Evolutionary conservation across 2,888 invertebrate genomes (phyloP), one percentile per base, ranked within the genome.

Genomic region (Opisthograptis luteolata): DNA sequence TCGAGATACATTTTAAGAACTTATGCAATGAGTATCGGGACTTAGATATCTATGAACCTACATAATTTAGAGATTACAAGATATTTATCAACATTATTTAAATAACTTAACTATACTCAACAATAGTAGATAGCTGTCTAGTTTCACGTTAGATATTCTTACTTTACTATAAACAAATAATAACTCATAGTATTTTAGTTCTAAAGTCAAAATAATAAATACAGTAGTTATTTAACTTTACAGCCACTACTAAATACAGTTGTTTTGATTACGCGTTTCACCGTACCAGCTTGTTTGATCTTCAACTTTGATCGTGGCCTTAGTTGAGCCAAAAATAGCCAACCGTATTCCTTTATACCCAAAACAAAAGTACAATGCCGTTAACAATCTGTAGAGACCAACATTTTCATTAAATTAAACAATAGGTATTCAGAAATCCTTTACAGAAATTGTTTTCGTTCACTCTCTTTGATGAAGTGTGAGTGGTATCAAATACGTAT

Each of bases 21-120:
- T 51, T 42, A 56, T 58, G 44, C 55, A 55, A 47, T 43, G 41
- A 40, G 28, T 46, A 15, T 24, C 7, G 13, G 3, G 1, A 13
- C 13, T 30, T n/a, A n/a, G n/a, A n/a, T n/a, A n/a, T n/a, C n/a
- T n/a, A n/a, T n/a, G n/a, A n/a, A n/a, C n/a, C n/a, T n/a, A n/a
- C n/a, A n/a, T n/a, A n/a, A n/a, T n/a, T n/a, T n/a, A n/a, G n/a
- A n/a, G n/a, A n/a, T n/a, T n/a, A n/a, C n/a, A n/a, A n/a, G n/a
- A n/a, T n/a, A n/a, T n/a, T n/a, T n/a, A n/a, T n/a, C n/a, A n/a
- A n/a, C n/a, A n/a, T n/a, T n/a, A n/a, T n/a, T n/a, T n/a, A n/a
- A n/a, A n/a, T n/a, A n/a, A n/a, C n/a, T n/a, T n/a, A n/a, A n/a
- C n/a, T n/a, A n/a, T n/a, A n/a, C n/a, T n/a, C n/a, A n/a, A n/a